phyloP scores from a whole-genome alignment of 2,113 vertebrate genomes.

The Lanius ludovicianus region DNA sequence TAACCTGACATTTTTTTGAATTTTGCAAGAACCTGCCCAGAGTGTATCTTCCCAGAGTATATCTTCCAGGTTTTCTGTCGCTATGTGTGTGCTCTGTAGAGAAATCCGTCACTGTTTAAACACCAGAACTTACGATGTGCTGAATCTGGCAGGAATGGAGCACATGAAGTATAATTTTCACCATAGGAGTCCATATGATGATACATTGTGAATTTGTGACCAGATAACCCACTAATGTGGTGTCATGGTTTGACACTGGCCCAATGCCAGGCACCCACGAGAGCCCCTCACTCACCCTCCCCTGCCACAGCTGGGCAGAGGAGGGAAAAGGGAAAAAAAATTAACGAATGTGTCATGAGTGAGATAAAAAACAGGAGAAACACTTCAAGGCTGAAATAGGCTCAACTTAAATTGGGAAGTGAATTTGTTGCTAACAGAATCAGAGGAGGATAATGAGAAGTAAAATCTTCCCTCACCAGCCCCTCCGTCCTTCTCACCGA shows the following conservation, averaged over 20 bases:
- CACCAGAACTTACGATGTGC: not conserved
- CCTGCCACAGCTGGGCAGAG: not conserved
- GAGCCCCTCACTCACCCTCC: not conserved
- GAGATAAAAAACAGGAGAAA: not conserved
- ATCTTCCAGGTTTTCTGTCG: not conserved
- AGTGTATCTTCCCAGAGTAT: not conserved
- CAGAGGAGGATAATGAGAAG: not conserved
- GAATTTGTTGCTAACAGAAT: not conserved
- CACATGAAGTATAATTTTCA: not conserved
- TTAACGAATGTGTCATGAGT: rapidly evolving
- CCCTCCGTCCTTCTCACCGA: not conserved
- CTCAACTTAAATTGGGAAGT: not conserved
- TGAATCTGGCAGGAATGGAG: not conserved
- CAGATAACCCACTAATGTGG: not conserved
- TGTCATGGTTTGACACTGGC: not conserved
- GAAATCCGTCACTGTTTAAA: not conserved
- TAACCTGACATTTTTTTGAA: not conserved
- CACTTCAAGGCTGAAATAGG: not conserved
- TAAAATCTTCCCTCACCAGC: not conserved
- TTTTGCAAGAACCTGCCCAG: not conserved
- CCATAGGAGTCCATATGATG: not conserved
- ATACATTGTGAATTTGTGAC: not conserved
- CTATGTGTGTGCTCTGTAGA: rapidly evolving
- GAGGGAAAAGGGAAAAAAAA: not conserved
- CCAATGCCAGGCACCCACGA: rapidly evolving